A percentile compares a stretch with the other conserved stretches of the same genome.
Evolutionary conservation across 2,113 vertebrate species (phyloP).

Genomic region (Stigmatopora nigra): DNA sequence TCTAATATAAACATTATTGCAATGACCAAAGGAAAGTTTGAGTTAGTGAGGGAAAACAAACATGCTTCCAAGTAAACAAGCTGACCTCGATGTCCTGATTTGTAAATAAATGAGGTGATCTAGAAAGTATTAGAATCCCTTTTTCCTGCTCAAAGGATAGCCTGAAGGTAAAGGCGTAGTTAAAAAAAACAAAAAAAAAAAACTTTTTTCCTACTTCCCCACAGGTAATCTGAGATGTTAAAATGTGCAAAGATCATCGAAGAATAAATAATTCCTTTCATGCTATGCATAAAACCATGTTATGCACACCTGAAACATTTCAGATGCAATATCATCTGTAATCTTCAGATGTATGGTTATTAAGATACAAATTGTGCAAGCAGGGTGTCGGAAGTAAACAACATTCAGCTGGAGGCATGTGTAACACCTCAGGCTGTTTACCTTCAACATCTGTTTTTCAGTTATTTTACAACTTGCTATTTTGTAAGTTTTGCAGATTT

Average conservation of each 20-base stretch:
- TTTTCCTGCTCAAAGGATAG: conserved; percentile 27
- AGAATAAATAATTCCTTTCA: neutral
- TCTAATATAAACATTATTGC: neutral
- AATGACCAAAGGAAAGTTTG: neutral
- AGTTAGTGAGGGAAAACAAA: conserved; percentile 18
- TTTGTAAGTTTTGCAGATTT: neutral
- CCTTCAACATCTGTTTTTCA: neutral
- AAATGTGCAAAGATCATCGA: neutral
- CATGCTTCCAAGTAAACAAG: conserved; percentile 41
- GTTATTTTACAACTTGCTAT: neutral
- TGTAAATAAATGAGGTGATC: conserved; percentile 50
- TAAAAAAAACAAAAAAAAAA: conserved; percentile 10
- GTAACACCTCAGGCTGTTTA: conserved; percentile 4
- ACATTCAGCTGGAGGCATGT: conserved; percentile 5
- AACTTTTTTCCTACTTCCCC: neutral
- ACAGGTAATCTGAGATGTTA: neutral
- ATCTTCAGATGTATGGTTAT: conserved; percentile 17
- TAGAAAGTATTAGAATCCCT: conserved; percentile 46
- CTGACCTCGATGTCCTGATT: conserved; percentile 23
- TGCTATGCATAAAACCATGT: neutral
- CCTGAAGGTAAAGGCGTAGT: conserved; percentile 55
- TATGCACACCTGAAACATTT: conserved; percentile 3
- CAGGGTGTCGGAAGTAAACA: conserved; percentile 10
- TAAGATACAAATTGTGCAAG: conserved; percentile 14
- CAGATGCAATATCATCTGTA: conserved; percentile 26